These are phyloP conservation scores for Otus sunia DNA, from an alignment of 2,113 vertebrate genomes.

Conservation along the genomic window DNA sequence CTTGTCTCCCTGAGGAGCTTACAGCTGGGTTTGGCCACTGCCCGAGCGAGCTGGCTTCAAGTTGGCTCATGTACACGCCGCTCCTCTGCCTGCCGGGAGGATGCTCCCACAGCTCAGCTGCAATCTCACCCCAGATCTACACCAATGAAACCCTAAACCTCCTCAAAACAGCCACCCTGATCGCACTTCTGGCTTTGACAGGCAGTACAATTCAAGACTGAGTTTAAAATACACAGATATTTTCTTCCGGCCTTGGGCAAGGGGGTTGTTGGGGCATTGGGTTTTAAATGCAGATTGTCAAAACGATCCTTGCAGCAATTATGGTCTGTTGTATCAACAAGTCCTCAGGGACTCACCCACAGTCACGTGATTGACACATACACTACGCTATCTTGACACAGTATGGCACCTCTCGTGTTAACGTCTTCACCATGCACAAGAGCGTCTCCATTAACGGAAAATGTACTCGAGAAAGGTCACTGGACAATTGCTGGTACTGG, in stretches of 20 bases:
- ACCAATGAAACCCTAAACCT: accelerated
- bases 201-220: background rate
- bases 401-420: background rate
- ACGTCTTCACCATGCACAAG: background rate
- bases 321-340: conserved; percentile 60
- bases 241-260: background rate
- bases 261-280: conserved; percentile 31
- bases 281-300: conserved; percentile 64
- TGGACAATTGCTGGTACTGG: background rate
- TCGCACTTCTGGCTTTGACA: background rate
- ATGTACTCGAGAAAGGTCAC: background rate
- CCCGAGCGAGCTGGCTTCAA: background rate
- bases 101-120: background rate
- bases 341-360: conserved; percentile 35
- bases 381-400: background rate
- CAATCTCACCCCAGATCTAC: background rate
- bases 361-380: conserved; percentile 31
- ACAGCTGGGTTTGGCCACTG: too few species aligned
- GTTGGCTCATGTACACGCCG: accelerated
- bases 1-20: background rate
- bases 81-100: background rate
- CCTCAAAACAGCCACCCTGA: background rate
- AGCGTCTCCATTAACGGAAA: background rate
- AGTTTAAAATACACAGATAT: background rate
- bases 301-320: conserved; percentile 42